phyloP scores from a whole-genome alignment of 1,140 invertebrate genomes.

The Drosophila parvula region DNA sequence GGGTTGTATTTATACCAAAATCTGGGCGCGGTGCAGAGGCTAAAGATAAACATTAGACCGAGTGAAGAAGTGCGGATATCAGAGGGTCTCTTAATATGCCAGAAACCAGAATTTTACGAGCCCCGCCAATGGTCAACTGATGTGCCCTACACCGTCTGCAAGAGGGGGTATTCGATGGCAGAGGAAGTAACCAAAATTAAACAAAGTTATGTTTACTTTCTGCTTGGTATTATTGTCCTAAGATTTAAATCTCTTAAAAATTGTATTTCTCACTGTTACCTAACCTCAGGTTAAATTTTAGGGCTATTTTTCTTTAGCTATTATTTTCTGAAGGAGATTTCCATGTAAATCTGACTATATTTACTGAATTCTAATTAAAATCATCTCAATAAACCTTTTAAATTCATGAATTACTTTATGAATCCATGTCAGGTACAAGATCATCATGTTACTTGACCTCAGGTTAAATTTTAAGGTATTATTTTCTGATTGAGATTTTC shows the following conservation, averaged over 20 bases:
- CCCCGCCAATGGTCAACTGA: slow-evolving; percentile 35
- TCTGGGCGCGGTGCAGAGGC: slow-evolving; percentile 28
- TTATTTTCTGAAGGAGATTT: background rate
- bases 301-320: background rate
- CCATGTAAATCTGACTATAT: too few species aligned
- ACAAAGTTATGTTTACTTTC: too few species aligned
- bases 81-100: slow-evolving; percentile 72
- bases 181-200: background rate
- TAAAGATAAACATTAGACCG: slow-evolving; percentile 27
- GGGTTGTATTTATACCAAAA: slow-evolving; percentile 69
- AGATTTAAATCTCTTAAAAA: too few species aligned
- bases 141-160: slow-evolving; percentile 10
- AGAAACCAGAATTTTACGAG: slow-evolving; percentile 77
- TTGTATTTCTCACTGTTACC: background rate
- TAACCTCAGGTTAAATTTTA: background rate
- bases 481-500: background rate
- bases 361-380: too few species aligned
- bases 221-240: too few species aligned
- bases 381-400: too few species aligned
- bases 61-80: slow-evolving; percentile 65
- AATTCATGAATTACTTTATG: too few species aligned
- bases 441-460: too few species aligned
- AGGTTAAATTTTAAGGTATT: background rate
- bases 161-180: background rate
- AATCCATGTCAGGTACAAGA: too few species aligned